Base-by-base conservation (phyloP, 2,888 invertebrate genomes). In the Mylabris sibirica region DNA sequence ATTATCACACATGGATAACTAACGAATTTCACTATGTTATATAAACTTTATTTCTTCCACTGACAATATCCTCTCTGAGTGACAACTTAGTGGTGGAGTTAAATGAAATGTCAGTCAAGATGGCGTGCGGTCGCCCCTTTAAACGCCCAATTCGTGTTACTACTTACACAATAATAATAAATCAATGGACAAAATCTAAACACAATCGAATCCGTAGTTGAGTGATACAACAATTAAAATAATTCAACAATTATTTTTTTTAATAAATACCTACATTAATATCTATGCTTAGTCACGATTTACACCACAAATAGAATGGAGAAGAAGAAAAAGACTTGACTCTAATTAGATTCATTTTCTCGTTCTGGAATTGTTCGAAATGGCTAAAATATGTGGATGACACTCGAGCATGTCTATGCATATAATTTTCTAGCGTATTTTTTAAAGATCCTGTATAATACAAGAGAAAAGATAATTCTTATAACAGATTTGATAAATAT, bases 71-170 rank as follows among this genome's bases (percentile, higher is more conserved):
- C 70, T 78, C 70, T 78, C 77, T 84, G 85, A 85, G 80, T 83
- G 85, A 84, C 85, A 83, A 81, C 78, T 30, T 79, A 76, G 80
- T 78, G 81, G 80, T 82, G 82, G 82, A 83, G 83, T 84, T 85
- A 85, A 85, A 85, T 85, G 85, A 85, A 85, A 85, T 81, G 85
- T 85, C 85, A 85, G 80, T 85, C 85, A 84, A 81, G 83, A 82
- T 82, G 82, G 82, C 80, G 79, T 81, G 79, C 76, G 79, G 81
- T 81, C 78, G 80, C 80, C 81, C 77, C 75, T 73, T 79, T 78
- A 77, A 76, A 83, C 83, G 84, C 84, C 84, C 84, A 83, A 81
- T 80, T 77, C 83, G 81, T 85, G 84, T 84, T 80, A 76, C 81
- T 80, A 79, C 79, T 81, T 83, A 80, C 81, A 81, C 78, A 79